Evolutionary conservation across 2,797 vertebrate species (phyloP), one percentile per base, ranked within the genome.

Genomic region (Iguana delicatissima): DNA sequence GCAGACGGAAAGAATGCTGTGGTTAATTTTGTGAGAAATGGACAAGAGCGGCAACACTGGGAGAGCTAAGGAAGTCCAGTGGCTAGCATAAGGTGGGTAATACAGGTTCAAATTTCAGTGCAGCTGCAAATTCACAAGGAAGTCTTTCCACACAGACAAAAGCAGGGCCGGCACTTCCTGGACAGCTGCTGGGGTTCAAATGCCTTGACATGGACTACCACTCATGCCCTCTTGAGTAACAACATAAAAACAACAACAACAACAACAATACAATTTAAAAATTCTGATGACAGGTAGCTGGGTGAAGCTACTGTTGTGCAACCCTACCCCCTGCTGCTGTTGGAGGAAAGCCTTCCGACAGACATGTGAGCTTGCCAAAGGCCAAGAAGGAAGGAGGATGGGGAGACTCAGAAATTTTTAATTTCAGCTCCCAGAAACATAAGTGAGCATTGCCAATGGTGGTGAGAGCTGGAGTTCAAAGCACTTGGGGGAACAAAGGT

Each of bases 21-120:
- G 64, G 81, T 93, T 92, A 88, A 50, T 93, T 96, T 95, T 93
- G 38, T 4, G 76, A 88, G 81, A 88, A 91, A 57, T 55, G 35
- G 87, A 82, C n/a, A 24, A 57, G 24, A 84, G 62, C 62, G 14
- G 35, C 74, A 84, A 84, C 52, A 29, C 16, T 18, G 32, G 29
- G 81, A 84, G 50, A 80, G 80, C 80, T 59, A 55, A 38, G 72
- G 72, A 42, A 2, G 80, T 22, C 72, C 57, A 77, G 46, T 67
- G 72, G 59, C 89, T 83, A 29, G 46, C 26, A 42, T 16, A 50
- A 42, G 26, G 46, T 76, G 72, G 46, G 24, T 38, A 42, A 87
- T 83, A 10, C 42, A 46, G n/a, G 59, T 79, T 84, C 59, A 46
- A 24, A 84, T 84, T 55, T 22, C 80, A 84, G 10, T 35, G 4